Base-by-base conservation (phyloP, 2,888 invertebrate genomes). In the Isoperla grammatica region DNA sequence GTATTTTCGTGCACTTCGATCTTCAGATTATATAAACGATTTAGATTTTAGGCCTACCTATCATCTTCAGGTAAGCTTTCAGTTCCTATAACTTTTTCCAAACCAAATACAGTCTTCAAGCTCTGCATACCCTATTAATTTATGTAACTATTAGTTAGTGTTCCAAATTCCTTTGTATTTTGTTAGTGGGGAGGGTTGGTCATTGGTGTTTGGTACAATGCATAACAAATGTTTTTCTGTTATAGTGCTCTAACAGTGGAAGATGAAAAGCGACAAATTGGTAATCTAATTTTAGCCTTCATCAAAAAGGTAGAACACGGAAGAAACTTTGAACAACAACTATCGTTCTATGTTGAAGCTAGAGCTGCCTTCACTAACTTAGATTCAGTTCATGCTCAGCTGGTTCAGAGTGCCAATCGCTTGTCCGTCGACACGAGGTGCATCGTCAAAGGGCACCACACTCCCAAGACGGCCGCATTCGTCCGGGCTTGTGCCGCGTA, bases 401-500 rank as follows among this genome's bases (percentile, higher is more conserved):
- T 97, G 40, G 89, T 97, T 0, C 92, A 92, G 85, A 86, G 86
- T 70, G 94, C 94, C 42, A 94, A 93, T 76, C 80, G 82, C 61
- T 75, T 95, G 63, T 81, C 90, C 3, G 85, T 88, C 66, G 81
- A 82, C 70, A 86, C 81, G 12, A 77, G 81, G 40, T 80, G 78
- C 69, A 82, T 87, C 60, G 84, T 89, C 2, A 83, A 84, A 65
- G 87, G 88, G 2, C 82, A 85, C 69, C 90, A 90, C 69, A 86
- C 87, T 0, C 79, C 85, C 63, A 88, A 89, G 74, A 91, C 91
- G 1, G 85, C 86, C 12, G 87, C 91, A 67, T 90, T 95, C 78
- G 89, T 91, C 29, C 85, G 92, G 70, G 96, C 97, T 1, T 97
- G 97, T 77, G 88, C 92, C 46, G 97, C 98, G 0, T 98, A 92